phyloP scores from a whole-genome alignment of 1,140 invertebrate species.

The Calosoma granatense region DNA sequence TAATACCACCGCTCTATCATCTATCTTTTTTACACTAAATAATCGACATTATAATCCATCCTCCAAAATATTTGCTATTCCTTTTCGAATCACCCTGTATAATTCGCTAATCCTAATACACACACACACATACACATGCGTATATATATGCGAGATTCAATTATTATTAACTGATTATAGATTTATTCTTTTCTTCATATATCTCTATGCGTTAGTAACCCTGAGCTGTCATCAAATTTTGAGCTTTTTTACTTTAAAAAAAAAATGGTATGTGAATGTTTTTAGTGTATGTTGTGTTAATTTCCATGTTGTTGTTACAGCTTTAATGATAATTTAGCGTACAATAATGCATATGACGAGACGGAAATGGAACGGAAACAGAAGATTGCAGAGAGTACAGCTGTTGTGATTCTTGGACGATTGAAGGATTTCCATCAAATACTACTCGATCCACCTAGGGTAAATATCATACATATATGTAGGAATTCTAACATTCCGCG shows the following conservation, averaged over 20 bases:
- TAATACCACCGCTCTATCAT: no score
- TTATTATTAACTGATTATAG: no score
- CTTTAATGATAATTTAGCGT: not conserved
- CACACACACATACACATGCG: no score
- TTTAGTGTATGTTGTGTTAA: not conserved
- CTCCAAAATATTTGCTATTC: no score
- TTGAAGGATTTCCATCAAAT: slow-evolving; percentile 62
- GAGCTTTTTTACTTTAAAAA: not conserved
- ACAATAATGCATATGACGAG: not conserved
- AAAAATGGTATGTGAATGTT: not conserved
- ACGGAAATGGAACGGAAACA: slow-evolving; percentile 38
- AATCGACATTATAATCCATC: no score
- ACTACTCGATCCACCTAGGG: slow-evolving; percentile 61
- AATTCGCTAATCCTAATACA: no score
- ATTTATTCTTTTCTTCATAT: no score
- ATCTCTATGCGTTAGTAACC: no score
- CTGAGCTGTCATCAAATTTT: not conserved
- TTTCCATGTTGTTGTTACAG: not conserved
- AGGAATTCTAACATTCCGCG: not conserved
- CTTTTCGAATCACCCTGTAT: no score
- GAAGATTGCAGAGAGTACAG: slow-evolving; percentile 45
- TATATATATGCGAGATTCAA: no score
- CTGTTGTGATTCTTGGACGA: slow-evolving; percentile 52
- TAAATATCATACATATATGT: slow-evolving; percentile 34
- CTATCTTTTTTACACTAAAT: no score